Base-by-base conservation (phyloP, 2,113 vertebrate species). In the Regulus satrapa region DNA sequence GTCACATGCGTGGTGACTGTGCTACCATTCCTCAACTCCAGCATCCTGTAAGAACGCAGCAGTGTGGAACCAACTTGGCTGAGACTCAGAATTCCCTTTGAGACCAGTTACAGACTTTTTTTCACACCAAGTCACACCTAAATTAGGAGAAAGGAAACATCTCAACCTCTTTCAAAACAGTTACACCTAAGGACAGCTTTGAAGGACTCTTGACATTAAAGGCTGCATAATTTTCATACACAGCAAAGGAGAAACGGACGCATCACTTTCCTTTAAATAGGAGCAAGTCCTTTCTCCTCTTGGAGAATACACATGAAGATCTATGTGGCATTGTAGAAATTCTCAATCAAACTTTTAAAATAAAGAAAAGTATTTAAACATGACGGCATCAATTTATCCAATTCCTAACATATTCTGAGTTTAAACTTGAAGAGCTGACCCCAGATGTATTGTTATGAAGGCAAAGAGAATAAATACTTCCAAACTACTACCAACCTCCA, bases 11-110 rank as follows among this genome's bases (percentile, higher is more conserved):
- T 3, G 12, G 16, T 38, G 41, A 64, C 6, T 0, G 3, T 18
- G 29, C 12, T 63, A 17, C n/a, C 20, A 31, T 62, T 91, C 34
- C 46, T 86, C 2, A 4, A 31, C 15, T 41, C n/a, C 67, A 34
- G 31, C 6, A 32, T 1, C 4, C 20, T 10, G 10, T 28, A 56
- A 52, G 10, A 26, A 32, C 1, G 18, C 36, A 83, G 13, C 15
- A 63, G 25, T 17, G 16, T 73, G 29, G 10, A 79, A 85, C 6
- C 0, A 2, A 1, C 52, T 73, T 40, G 14, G 16, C 0, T 3
- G 2, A 85, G 31, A 64, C 28, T 31, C 32, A 64, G 43, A 91
- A 56, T 6, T 59, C 24, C 7, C 43, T 85, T 25, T 55, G 26
- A n/a, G 31, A 67, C 10, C 38, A n/a, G 25, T 36, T 49, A 54